Base-by-base conservation (phyloP, 2,797 vertebrate genomes). In the Hylomyscus alleni region DNA sequence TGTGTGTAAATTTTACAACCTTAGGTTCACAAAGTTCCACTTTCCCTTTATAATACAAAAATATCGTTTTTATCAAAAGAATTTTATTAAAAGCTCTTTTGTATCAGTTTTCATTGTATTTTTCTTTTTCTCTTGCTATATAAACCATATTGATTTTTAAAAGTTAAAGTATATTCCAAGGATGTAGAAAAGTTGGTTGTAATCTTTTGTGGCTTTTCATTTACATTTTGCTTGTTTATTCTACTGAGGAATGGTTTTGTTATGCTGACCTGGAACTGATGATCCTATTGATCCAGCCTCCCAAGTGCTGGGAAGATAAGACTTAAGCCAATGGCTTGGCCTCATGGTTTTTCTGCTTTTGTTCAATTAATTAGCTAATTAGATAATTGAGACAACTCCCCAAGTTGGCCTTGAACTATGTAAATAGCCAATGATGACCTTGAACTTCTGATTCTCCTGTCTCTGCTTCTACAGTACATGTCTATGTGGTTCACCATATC, bases 121-220 rank as follows among this genome's bases (percentile, higher is more conserved):
- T 78, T 58, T 77, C 54, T 80, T 91, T 56, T 50, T 81, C 34
- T 81, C 29, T 89, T 75, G 88, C 50, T 72, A 60, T 52, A 5
- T 26, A 60, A 93, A 90, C 26, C 58, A 83, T 14, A 82, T 44
- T 90, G n/a, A 65, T 76, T 90, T 76, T 89, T 14, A 89, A 85
- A 85, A 89, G 40, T 62, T 92, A 89, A 67, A 86, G 67, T 81
- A 17, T 54, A 87, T 47, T 94, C 31, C 31, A 72, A 52, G 37
- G 5, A 86, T 86, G 29, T 82, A 83, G 6, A 13, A 54, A 58
- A 91, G 44, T 22, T 85, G 1, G 13, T 72, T 87, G 19, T 72
- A 50, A 73, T 87, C 34, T 17, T 90, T 86, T 90, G 31, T 95
- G 37, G 26, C 34, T 92, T 93, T 54, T 73, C 54, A 62, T 44